Evolutionary conservation across 2,797 vertebrate species (phyloP).

Genomic region (Melanotaenia pygmaea): DNA sequence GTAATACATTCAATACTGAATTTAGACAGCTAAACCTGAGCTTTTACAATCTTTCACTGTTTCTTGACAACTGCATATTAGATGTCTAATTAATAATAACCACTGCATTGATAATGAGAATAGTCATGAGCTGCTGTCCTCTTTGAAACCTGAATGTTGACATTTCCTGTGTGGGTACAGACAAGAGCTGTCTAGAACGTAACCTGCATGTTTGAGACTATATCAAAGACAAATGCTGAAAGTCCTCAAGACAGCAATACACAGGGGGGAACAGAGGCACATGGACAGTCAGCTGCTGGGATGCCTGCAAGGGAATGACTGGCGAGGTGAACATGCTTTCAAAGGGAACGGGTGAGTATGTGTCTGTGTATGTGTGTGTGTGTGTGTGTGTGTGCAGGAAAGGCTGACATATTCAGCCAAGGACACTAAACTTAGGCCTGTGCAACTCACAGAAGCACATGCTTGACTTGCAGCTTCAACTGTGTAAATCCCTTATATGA

Average conservation of each 20-base stretch:
- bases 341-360: background rate
- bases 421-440: constrained; percentile 54
- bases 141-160: background rate
- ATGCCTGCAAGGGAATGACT: constrained; percentile 44
- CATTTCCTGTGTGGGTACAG: background rate
- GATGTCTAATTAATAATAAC: no score
- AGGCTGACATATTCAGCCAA: constrained; percentile 56
- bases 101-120: no score
- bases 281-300: constrained; percentile 54
- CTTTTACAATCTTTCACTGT: no score
- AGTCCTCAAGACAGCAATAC: constrained; percentile 11
- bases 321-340: constrained; percentile 46
- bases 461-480: constrained; percentile 63
- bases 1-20: no score
- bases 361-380: constrained; percentile 21
- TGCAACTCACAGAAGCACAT: constrained; percentile 55
- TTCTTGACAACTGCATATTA: no score
- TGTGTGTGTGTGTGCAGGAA: constrained; percentile 35
- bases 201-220: constrained; percentile 16
- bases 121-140: background rate
- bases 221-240: constrained; percentile 3
- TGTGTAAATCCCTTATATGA: constrained; percentile 56
- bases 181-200: background rate
- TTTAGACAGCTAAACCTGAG: no score
- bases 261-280: constrained; percentile 40